These are phyloP conservation scores for Caenorhabditis inopinata DNA, from an alignment of 1,140 invertebrate species.

Conservation along the genomic window DNA sequence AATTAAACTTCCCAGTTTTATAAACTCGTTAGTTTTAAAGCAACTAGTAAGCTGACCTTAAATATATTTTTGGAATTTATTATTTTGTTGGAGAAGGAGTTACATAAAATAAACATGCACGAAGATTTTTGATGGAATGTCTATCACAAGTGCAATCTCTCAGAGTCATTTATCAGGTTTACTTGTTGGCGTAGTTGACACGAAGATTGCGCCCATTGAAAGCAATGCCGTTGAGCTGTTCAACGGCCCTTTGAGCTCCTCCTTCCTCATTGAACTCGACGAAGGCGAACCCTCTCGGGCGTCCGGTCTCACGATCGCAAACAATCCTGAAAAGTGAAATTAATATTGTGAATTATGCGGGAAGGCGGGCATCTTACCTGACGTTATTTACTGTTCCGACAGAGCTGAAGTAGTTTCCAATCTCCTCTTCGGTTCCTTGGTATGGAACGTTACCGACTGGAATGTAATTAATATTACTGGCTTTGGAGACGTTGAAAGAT, in stretches of 20 bases:
- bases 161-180: background rate
- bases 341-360: background rate
- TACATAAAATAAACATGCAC: background rate
- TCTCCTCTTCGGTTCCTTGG: slow-evolving; percentile 96
- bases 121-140: slow-evolving; percentile 21
- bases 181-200: slow-evolving; percentile 74
- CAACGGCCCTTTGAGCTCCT: slow-evolving; percentile 94
- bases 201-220: slow-evolving; percentile 90
- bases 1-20: too few species aligned
- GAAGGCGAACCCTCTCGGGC: slow-evolving; percentile 99
- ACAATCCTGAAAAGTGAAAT: slow-evolving; percentile 43
- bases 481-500: background rate
- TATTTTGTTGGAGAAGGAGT: background rate
- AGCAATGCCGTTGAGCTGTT: slow-evolving; percentile 96
- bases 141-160: slow-evolving; percentile 33
- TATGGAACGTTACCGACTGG: slow-evolving; percentile 94
- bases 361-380: slow-evolving; percentile 28
- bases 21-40: too few species aligned
- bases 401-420: slow-evolving; percentile 96
- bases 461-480: background rate
- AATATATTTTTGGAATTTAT: background rate
- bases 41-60: too few species aligned
- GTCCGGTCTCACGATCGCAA: slow-evolving; percentile 96
- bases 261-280: slow-evolving; percentile 85
- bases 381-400: slow-evolving; percentile 78